Evolutionary conservation across 1,140 invertebrate species (phyloP).

Genomic region (Gonioctena quinquepunctata): DNA sequence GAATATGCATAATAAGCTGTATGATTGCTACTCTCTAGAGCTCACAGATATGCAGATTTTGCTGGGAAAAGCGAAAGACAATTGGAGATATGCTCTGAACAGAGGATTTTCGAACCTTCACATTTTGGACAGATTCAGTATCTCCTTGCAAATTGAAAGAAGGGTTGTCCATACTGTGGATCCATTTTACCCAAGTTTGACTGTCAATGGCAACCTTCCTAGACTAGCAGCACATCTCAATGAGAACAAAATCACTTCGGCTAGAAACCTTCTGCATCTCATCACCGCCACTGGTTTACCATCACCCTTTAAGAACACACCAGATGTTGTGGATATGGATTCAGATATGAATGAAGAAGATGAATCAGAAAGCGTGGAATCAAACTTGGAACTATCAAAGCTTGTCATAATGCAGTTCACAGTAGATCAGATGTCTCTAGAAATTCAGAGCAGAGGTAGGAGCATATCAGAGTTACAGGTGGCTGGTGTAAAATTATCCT

Average conservation of each 20-base stretch:
- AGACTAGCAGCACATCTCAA: slow-evolving; percentile 87
- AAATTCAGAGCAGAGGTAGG: slow-evolving; percentile 81
- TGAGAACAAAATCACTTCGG: slow-evolving; percentile 79
- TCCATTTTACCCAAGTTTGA: slow-evolving; percentile 82
- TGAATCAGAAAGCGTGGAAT: slow-evolving; percentile 34
- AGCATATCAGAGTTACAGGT: slow-evolving; percentile 91
- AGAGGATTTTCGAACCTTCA: slow-evolving; percentile 83
- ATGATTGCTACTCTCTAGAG: slow-evolving; percentile 83
- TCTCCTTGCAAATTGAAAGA: slow-evolving; percentile 81
- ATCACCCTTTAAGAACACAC: slow-evolving; percentile 54
- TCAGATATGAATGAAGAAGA: slow-evolving; percentile 24
- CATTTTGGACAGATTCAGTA: slow-evolving; percentile 88
- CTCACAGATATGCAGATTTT: slow-evolving; percentile 87
- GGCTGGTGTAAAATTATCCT: slow-evolving; percentile 78
- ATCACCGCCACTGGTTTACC: slow-evolving; percentile 55
- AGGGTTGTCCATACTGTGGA: slow-evolving; percentile 77
- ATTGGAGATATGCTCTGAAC: slow-evolving; percentile 85
- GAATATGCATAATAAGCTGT: slow-evolving; percentile 73
- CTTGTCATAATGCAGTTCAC: slow-evolving; percentile 85
- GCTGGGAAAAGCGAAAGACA: slow-evolving; percentile 83
- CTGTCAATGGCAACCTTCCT: slow-evolving; percentile 82
- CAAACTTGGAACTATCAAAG: slow-evolving; percentile 54
- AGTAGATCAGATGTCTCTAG: slow-evolving; percentile 85
- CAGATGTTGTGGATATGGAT: background rate
- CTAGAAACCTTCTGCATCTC: slow-evolving; percentile 56